A percentile compares a stretch with the other conserved stretches of the same genome.
These are phyloP conservation scores for Danaus melanippus DNA, from an alignment of 1,140 invertebrate species.

Conservation along the genomic window DNA sequence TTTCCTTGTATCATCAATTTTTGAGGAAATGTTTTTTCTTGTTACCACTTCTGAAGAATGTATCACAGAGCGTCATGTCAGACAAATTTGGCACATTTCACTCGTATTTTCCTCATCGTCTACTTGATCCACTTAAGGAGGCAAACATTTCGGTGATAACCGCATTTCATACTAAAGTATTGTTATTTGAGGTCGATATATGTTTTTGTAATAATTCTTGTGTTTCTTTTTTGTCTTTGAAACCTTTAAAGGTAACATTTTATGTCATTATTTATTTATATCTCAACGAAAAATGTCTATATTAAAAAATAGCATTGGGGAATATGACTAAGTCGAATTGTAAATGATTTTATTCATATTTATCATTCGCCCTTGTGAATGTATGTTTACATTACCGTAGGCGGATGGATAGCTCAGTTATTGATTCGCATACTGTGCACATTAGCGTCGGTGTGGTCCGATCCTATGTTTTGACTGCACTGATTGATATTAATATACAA, in stretches of 20 bases:
- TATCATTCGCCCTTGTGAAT: neutral
- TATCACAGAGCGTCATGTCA: too few relatives aligned
- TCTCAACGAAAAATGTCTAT: too few relatives aligned
- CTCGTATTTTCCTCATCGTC: conserved; percentile 6
- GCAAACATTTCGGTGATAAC: conserved; percentile 13
- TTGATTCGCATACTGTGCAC: conserved; percentile 43
- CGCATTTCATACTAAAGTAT: conserved; percentile 14
- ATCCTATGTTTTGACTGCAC: neutral
- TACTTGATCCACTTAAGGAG: conserved; percentile 10
- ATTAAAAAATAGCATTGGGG: too few relatives aligned
- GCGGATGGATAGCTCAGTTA: conserved; percentile 6
- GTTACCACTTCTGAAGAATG: too few relatives aligned
- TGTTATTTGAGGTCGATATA: neutral
- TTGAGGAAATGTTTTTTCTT: too few relatives aligned
- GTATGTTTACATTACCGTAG: conserved; percentile 1
- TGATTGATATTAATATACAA: too few relatives aligned
- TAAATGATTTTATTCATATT: too few relatives aligned
- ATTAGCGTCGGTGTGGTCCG: conserved; percentile 11
- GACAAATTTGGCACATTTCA: conserved; percentile 7
- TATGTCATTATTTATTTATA: too few relatives aligned
- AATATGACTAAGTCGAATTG: too few relatives aligned
- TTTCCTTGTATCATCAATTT: too few relatives aligned
- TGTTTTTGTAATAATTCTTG: neutral
- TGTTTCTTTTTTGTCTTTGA: neutral
- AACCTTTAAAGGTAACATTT: neutral